Conservation (phyloP, 1,140 invertebrate genomes). For the Helicoverpa armigera region DNA sequence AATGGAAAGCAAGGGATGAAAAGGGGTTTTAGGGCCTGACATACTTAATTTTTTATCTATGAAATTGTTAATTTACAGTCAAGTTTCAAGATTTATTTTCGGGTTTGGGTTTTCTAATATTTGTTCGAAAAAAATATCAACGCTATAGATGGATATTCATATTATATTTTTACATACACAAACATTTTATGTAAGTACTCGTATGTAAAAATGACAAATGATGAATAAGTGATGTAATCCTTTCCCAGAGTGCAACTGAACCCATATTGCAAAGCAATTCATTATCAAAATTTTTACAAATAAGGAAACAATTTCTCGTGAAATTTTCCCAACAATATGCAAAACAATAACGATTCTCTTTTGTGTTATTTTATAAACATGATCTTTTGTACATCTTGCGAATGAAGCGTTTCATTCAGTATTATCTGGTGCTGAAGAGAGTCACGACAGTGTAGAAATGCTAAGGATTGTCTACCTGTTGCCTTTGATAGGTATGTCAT, state of each 20-base stretch:
- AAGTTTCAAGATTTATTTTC: too few relatives aligned
- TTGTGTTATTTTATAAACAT: not conserved
- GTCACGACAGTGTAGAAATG: not conserved
- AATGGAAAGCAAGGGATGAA: not conserved
- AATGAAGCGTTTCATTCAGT: not conserved
- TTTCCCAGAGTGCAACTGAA: too few relatives aligned
- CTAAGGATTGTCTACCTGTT: not conserved
- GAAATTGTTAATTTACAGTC: too few relatives aligned
- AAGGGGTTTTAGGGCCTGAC: not conserved
- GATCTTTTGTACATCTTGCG: not conserved
- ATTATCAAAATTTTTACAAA: not conserved
- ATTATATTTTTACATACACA: too few relatives aligned
- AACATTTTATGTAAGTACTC: too few relatives aligned
- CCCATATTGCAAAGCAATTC: not conserved
- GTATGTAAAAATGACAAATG: too few relatives aligned
- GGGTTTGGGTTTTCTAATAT: too few relatives aligned
- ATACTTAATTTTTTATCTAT: too few relatives aligned
- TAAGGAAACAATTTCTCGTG: not conserved
- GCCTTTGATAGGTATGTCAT: not conserved
- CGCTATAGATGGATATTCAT: too few relatives aligned
- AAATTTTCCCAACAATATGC: not conserved
- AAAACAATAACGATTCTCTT: not conserved
- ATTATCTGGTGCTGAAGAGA: not conserved
- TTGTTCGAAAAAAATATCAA: too few relatives aligned
- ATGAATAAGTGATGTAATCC: too few relatives aligned